Percentiles rank a stretch among this genome's conserved stretches.
Evolutionary conservation across 2,888 invertebrate genomes (phyloP).

Genomic region (Clanis bilineata): DNA sequence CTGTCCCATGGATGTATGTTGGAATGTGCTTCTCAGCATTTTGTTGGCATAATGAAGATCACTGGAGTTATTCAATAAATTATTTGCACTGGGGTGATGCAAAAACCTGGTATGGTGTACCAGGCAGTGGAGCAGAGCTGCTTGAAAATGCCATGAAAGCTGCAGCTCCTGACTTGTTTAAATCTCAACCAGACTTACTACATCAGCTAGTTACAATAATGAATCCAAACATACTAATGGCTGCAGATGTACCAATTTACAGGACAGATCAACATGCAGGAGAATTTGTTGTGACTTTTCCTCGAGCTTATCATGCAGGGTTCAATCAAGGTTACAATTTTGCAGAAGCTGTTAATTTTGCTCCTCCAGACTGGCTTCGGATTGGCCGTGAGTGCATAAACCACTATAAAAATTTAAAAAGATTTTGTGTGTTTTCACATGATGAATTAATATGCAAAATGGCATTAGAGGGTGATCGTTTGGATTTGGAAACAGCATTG

Average conservation of each 20-base stretch:
- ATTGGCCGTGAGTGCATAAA: constrained; percentile 86
- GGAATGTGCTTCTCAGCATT: constrained; percentile 93
- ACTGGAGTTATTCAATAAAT: constrained; percentile 92
- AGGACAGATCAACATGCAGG: constrained; percentile 88
- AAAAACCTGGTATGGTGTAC: constrained; percentile 92
- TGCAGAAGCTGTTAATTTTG: constrained; percentile 93
- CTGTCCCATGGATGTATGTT: constrained; percentile 92
- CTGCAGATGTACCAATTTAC: constrained; percentile 82
- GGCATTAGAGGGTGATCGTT: constrained; percentile 85
- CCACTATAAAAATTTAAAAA: constrained; percentile 86
- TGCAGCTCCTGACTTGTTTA: constrained; percentile 88
- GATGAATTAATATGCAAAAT: constrained; percentile 90
- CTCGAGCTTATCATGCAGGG: constrained; percentile 90
- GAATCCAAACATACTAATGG: constrained; percentile 88
- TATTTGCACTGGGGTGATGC: constrained; percentile 92
- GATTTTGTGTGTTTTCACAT: constrained; percentile 91
- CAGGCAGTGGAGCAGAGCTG: constrained; percentile 85
- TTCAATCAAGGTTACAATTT: constrained; percentile 92
- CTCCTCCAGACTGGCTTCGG: constrained; percentile 89
- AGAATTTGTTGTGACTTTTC: constrained; percentile 91
- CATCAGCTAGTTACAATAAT: constrained; percentile 91
- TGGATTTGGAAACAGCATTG: constrained; percentile 85
- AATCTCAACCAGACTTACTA: constrained; percentile 87
- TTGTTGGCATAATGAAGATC: constrained; percentile 93
- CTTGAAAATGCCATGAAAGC: constrained; percentile 87